Base-by-base conservation (phyloP, 1,140 invertebrate genomes). In the Nylanderia fulva region DNA sequence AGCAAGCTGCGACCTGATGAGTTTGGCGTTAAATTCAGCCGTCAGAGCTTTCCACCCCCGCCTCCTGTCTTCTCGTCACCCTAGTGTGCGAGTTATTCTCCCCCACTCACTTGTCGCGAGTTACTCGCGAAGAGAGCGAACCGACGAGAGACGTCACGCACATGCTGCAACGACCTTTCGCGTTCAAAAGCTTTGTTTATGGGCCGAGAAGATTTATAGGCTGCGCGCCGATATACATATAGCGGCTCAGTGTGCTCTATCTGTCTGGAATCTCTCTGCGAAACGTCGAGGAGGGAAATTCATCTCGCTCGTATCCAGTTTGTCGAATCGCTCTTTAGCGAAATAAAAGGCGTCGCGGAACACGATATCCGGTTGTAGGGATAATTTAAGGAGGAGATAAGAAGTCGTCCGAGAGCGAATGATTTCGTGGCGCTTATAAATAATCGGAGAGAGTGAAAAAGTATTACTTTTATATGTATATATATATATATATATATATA, bases 151-250 rank as follows among this genome's bases (percentile, higher is more conserved):
- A 87, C 92, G 92, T 93, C 92, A 93, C 92, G 91, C 92, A 92
- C 90, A 93, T 94, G 93, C 91, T 92, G 90, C 92, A 91, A 88
- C 89, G 87, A 93, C 91, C 91, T 94, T 93, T 93, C 91, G 92
- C 93, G 91, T 92, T 93, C 93, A 94, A 90, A 93, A 92, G 92
- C 92, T 91, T 93, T 93, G 93, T 94, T 94, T 94, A 94, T 93
- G 93, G 90, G 60, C 93, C 92, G 93, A 90, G 85, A 87, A 93
- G 93, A 94, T 94, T 94, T 94, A 94, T 94, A 92, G 93, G 89
- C 92, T 64, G 72, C 72, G 82, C 85, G 68, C 77, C 68, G 75
- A 89, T 89, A 84, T 85, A 82, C 85, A 92, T 91, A 90, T 90
- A 91, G 88, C 90, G 61, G 33, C 15, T 86, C 86, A 58, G 83